Evolutionary conservation across 1,140 invertebrate species (phyloP).

Genomic region (Apis laboriosa): DNA sequence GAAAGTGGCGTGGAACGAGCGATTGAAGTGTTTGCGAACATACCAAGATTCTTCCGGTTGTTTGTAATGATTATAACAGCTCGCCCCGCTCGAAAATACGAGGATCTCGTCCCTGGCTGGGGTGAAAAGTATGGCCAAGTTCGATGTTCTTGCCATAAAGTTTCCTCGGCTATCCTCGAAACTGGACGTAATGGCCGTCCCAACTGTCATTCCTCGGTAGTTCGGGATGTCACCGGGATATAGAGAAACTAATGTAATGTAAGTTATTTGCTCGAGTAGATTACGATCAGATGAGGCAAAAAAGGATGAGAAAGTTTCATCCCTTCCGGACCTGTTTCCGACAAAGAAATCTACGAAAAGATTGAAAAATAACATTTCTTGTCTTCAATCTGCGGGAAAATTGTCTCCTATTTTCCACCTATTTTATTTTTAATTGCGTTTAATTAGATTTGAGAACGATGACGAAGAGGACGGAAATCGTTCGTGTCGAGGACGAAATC

Average conservation of each 20-base stretch:
- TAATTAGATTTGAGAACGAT: too few species aligned
- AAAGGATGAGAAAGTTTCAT: slow-evolving; percentile 21
- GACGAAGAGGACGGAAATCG: too few species aligned
- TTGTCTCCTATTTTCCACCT: not conserved
- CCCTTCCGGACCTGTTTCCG: not conserved
- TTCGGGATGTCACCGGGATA: slow-evolving; percentile 36
- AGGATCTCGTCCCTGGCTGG: not conserved
- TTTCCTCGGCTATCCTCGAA: slow-evolving; percentile 36
- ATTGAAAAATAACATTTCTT: slow-evolving; percentile 34
- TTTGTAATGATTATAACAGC: slow-evolving; percentile 22
- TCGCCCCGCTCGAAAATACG: slow-evolving; percentile 18
- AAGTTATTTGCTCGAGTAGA: slow-evolving; percentile 46
- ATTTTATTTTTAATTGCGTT: slow-evolving; percentile 1
- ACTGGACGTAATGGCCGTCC: slow-evolving; percentile 39
- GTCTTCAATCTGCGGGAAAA: not conserved
- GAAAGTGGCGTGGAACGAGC: not conserved
- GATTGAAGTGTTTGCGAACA: not conserved
- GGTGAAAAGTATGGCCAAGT: slow-evolving; percentile 33
- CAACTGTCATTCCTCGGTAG: slow-evolving; percentile 44
- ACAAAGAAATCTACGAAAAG: slow-evolving; percentile 8
- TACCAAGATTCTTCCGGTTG: slow-evolving; percentile 6
- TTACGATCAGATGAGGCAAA: slow-evolving; percentile 33
- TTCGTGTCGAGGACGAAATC: too few species aligned
- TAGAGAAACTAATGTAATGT: slow-evolving; percentile 46
- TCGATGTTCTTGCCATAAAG: slow-evolving; percentile 42